These are phyloP conservation scores for Anolis carolinensis DNA, from an alignment of 2,113 vertebrate genomes.

Conservation along the genomic window DNA sequence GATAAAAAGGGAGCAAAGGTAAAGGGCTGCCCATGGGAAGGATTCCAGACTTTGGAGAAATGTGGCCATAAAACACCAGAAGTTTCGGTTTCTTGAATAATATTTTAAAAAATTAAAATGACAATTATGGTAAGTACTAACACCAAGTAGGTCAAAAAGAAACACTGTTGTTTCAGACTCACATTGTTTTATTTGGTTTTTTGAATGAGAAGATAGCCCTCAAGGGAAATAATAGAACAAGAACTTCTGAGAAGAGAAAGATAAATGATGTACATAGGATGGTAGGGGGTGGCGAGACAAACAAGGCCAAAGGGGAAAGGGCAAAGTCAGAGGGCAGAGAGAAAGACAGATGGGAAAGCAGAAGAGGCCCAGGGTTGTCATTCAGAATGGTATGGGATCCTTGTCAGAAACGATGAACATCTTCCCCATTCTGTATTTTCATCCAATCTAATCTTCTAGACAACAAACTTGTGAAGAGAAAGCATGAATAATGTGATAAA, in stretches of 20 bases:
- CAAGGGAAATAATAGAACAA: neutral
- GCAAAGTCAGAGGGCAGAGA: conserved; percentile 5
- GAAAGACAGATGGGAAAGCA: conserved; percentile 38
- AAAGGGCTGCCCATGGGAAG: conserved; percentile 51
- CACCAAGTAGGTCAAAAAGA: conserved; percentile 1
- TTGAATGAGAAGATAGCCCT: conserved; percentile 25
- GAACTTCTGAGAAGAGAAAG: conserved; percentile 27
- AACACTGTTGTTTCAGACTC: neutral
- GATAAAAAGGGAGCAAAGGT: conserved; percentile 45
- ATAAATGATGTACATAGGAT: conserved; percentile 6
- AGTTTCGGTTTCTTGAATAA: neutral
- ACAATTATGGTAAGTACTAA: conserved; percentile 2
- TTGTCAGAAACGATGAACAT: neutral
- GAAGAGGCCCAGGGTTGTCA: conserved; percentile 10
- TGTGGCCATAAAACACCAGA: conserved; percentile 22
- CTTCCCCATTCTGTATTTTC: neutral
- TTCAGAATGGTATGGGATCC: neutral
- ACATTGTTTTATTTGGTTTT: conserved; percentile 38
- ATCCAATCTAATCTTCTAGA: neutral
- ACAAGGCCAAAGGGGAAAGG: neutral
- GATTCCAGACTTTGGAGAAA: conserved; percentile 36
- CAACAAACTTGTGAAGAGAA: neutral
- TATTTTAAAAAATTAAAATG: neutral
- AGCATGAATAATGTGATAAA: neutral
- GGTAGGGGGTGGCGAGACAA: neutral